Evolutionary conservation across 2,113 vertebrate species (phyloP).

Genomic region (Dipodomys ordii): DNA sequence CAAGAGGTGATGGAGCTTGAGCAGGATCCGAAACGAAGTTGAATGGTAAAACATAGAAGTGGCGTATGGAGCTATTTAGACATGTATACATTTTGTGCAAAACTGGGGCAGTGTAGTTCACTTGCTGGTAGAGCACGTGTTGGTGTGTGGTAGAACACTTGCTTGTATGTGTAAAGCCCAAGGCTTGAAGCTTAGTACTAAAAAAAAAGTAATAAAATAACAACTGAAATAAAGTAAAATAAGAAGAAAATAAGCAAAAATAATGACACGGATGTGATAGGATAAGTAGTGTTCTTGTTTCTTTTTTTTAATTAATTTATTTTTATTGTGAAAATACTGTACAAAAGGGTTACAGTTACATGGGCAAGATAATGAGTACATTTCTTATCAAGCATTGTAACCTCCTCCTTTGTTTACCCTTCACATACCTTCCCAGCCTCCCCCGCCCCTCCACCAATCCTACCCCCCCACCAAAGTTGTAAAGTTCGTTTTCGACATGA

Average conservation of each 20-base stretch:
- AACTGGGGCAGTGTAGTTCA: not conserved
- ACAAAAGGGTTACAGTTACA: no score
- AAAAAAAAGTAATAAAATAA: not conserved
- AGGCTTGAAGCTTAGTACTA: not conserved
- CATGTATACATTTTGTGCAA: not conserved
- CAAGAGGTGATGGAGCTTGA: not conserved
- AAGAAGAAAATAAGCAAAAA: not conserved
- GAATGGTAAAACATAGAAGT: not conserved
- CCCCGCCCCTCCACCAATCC: no score
- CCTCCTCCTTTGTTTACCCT: no score
- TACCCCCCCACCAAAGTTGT: no score
- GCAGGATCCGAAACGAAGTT: not conserved
- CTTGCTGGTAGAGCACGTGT: not conserved
- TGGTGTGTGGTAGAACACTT: not conserved
- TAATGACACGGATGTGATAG: not conserved
- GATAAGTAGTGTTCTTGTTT: not conserved
- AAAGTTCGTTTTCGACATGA: no score
- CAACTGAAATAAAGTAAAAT: not conserved
- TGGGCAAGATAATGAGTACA: no score
- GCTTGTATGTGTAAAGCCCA: not conserved
- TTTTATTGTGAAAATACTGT: no score
- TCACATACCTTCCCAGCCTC: no score
- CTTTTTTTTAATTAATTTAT: no score
- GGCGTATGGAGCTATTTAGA: not conserved
- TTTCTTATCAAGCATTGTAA: no score